Conservation (phyloP, 1,140 invertebrate genomes). For the Teleopsis dalmanni region DNA sequence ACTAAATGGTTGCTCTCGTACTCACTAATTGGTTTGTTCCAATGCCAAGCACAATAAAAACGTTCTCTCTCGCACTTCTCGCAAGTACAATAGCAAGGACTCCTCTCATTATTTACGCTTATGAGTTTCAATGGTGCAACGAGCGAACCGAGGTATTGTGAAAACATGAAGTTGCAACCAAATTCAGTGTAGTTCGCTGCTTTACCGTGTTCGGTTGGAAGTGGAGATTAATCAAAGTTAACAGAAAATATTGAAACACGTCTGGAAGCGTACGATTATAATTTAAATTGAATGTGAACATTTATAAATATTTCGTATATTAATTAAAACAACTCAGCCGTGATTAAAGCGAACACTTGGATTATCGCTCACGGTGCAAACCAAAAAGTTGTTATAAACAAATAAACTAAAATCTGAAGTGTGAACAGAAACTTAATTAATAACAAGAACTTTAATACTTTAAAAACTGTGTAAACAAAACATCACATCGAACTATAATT, state of each 20-base stretch:
- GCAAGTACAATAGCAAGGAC: no score
- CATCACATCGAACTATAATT: not conserved
- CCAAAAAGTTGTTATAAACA: not conserved
- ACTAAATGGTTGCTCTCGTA: no score
- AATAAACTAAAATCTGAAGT: conserved; percentile 2
- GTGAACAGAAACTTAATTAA: not conserved
- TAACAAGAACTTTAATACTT: not conserved
- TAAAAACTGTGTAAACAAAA: conserved; percentile 3
- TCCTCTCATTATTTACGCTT: conserved; percentile 26
- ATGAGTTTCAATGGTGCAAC: conserved; percentile 14
- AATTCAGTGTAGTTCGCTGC: conserved; percentile 43
- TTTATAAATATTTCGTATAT: not conserved
- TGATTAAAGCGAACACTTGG: conserved; percentile 42
- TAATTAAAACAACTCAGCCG: conserved; percentile 18
- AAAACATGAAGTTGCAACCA: conserved; percentile 15
- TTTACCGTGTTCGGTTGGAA: conserved; percentile 40
- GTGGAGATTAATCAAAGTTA: not conserved
- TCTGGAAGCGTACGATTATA: not conserved
- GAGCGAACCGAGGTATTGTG: conserved; percentile 35
- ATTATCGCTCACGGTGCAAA: conserved; percentile 41
- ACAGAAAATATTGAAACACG: not conserved
- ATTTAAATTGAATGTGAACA: not conserved
- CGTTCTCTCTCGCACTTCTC: no score
- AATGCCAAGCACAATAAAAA: no score
- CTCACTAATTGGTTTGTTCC: no score